Evolutionary conservation across 2,113 vertebrate genomes (phyloP), one percentile per base, ranked within the genome.

Genomic region (Cyanoderma ruficeps): DNA sequence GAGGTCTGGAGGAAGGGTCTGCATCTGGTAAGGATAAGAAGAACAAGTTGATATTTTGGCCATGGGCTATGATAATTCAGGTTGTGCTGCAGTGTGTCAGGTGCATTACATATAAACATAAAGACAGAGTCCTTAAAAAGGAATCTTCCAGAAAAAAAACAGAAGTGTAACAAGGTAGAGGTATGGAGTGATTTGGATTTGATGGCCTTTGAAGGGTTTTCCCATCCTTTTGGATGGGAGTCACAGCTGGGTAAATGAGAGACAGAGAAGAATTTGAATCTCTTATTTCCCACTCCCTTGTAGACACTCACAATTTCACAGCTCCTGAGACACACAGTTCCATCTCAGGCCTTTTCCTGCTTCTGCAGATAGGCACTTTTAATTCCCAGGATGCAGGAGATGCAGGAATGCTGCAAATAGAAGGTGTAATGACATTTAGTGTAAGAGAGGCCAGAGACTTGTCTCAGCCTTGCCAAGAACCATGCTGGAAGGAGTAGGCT

Each of bases 11-110:
- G 33, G 83, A 86, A 70, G 59, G 19, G 6, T 76, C 89, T 7
- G 4, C 21, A 8, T 21, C 60, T 96, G 97, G 97, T 98, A 97
- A 97, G 55, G 13, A 39, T 10, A 13, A 49, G 56, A 81, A 87
- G 52, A 93, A 52, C 8, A 81, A 47, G 11, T 8, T 93, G 56
- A 9, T 61, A 60, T 77, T 94, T 91, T 59, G 31, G 31, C 28
- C 39, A 49, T 65, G 35, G 64, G 11, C 68, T 81, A 9, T 30
- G 47, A 44, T 81, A 64, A 78, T 67, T 56, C 37, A 49, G n/a
- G 6, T 37, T 90, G 47, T 80, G 47, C n/a, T 67, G 53, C 41
- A 83, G 7, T 49, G 9, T 64, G 44, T 81, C 30, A 52, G 6
- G 3, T 80, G 14, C 1, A 0, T 86, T 64, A 31, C 19, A 9